Evolutionary conservation across 2,113 vertebrate species (phyloP).

Genomic region (Octodon degus): DNA sequence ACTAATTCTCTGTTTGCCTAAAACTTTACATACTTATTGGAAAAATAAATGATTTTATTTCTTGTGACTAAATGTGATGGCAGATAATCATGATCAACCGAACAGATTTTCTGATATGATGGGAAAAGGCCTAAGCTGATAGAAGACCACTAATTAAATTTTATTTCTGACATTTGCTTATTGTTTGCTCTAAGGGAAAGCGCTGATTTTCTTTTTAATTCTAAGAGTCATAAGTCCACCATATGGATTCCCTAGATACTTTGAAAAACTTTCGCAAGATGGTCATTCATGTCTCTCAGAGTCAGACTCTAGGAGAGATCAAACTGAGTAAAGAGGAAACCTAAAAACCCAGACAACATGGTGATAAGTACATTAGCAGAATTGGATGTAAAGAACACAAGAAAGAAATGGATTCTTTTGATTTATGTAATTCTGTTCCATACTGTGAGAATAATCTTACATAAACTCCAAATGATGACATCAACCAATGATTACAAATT

Average conservation of each 20-base stretch:
- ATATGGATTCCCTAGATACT: not conserved
- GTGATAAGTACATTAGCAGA: not conserved
- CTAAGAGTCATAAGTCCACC: not conserved
- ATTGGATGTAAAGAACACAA: not conserved
- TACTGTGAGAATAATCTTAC: not conserved
- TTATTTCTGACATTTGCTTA: not conserved
- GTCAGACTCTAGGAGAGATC: not conserved
- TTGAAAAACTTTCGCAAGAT: not conserved
- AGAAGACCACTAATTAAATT: not conserved
- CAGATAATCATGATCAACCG: not conserved
- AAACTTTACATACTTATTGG: not conserved
- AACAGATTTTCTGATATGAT: not conserved
- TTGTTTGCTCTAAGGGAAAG: not conserved
- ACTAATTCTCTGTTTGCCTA: not conserved
- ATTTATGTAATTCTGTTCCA: not conserved
- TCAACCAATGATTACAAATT: not conserved
- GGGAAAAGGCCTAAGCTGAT: not conserved
- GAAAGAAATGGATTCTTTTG: not conserved
- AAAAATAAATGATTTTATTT: not conserved
- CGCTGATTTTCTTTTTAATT: not conserved
- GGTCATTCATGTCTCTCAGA: not conserved
- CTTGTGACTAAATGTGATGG: not conserved
- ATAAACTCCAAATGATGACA: not conserved
- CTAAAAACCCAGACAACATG: not conserved
- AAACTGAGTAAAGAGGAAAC: not conserved